A percentile compares a stretch with the other conserved stretches of the same genome.
phyloP scores from a whole-genome alignment of 2,888 invertebrate species.

The Micropterix aruncella region DNA sequence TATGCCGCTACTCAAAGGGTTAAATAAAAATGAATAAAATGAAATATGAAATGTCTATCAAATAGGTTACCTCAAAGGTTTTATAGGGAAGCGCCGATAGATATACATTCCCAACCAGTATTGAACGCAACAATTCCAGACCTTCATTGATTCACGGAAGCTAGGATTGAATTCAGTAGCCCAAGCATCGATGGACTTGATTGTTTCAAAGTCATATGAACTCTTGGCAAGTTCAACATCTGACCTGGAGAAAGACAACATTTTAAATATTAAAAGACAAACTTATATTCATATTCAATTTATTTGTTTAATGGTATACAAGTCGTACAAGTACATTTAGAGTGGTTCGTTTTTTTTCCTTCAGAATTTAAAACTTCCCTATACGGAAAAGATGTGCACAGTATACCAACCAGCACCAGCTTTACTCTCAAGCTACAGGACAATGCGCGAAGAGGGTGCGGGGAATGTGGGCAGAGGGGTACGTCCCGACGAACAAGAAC shows the following conservation, averaged over 20 bases:
- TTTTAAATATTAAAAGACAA: too few relatives aligned
- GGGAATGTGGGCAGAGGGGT: too few relatives aligned
- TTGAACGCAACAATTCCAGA: slow-evolving; percentile 94
- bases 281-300: neutral
- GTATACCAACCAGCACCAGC: too few relatives aligned
- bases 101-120: slow-evolving; percentile 91
- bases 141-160: slow-evolving; percentile 76
- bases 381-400: too few relatives aligned
- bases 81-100: slow-evolving; percentile 67
- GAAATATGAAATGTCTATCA: too few relatives aligned
- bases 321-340: neutral
- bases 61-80: slow-evolving; percentile 33
- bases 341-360: too few relatives aligned
- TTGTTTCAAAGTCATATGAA: slow-evolving; percentile 62
- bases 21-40: too few relatives aligned
- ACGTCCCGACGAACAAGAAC: too few relatives aligned
- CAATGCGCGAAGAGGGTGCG: too few relatives aligned
- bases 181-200: slow-evolving; percentile 72
- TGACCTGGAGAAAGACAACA: slow-evolving; percentile 19
- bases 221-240: slow-evolving; percentile 32
- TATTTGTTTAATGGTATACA: neutral
- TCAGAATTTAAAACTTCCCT: too few relatives aligned
- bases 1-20: too few relatives aligned
- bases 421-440: too few relatives aligned
- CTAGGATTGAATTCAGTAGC: slow-evolving; percentile 72